A percentile compares a stretch with the other conserved stretches of the same genome.
Conservation (phyloP, 1,140 invertebrate species). For the Delia radicum region DNA sequence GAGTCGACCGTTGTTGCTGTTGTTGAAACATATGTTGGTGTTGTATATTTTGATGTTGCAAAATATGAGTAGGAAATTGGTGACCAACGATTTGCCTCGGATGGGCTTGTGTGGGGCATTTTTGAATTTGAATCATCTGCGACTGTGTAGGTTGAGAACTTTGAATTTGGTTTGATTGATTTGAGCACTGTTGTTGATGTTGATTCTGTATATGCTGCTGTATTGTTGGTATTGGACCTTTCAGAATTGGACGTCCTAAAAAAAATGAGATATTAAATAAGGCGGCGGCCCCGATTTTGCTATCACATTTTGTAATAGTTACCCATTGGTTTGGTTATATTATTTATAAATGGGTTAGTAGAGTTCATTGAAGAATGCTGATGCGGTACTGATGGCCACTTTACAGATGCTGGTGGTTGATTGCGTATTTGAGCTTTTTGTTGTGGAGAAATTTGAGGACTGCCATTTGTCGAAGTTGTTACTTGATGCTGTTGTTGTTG, state of each 20-base stretch:
- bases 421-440: constrained; percentile 29
- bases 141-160: not conserved
- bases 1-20: constrained; percentile 35
- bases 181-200: not conserved
- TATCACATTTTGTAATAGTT: not conserved
- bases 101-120: not conserved
- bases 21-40: constrained; percentile 37
- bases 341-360: not conserved
- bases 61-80: constrained; percentile 47
- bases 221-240: constrained; percentile 36
- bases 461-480: constrained; percentile 31
- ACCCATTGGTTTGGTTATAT: constrained; percentile 30
- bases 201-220: constrained; percentile 28
- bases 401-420: constrained; percentile 27
- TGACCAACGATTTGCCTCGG: constrained; percentile 11
- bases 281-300: not conserved
- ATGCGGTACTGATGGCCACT: constrained; percentile 10
- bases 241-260: constrained; percentile 50
- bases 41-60: constrained; percentile 16
- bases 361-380: not conserved
- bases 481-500: constrained; percentile 34
- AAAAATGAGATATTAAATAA: not conserved
- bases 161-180: not conserved
- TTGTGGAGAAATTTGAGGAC: constrained; percentile 27
- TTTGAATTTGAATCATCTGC: not conserved